Conservation (phyloP, 2,888 invertebrate species). For the Heterodera filipjevi region DNA sequence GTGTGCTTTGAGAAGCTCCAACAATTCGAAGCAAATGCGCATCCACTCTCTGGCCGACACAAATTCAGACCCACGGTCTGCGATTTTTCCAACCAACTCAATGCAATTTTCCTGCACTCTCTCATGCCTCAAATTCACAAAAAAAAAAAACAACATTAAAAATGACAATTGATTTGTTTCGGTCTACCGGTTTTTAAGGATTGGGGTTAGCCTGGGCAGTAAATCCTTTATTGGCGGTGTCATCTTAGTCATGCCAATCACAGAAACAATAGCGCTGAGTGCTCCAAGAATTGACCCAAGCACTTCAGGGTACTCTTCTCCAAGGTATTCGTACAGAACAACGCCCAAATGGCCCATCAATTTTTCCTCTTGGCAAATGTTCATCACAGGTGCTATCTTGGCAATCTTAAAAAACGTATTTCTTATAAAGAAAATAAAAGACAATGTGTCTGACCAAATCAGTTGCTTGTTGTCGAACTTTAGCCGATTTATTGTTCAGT, state of each 20-base stretch:
- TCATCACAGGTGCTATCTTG: slow-evolving; percentile 95
- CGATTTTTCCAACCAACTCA: slow-evolving; percentile 96
- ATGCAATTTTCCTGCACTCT: slow-evolving; percentile 99
- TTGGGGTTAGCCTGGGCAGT: slow-evolving; percentile 91
- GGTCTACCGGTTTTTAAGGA: slow-evolving; percentile 86
- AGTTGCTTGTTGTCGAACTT: slow-evolving; percentile 96
- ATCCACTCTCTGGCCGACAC: slow-evolving; percentile 99
- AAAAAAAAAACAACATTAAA: neutral
- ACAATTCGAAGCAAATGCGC: slow-evolving; percentile 96
- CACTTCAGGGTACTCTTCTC: slow-evolving; percentile 99
- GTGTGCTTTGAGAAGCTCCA: slow-evolving; percentile 95
- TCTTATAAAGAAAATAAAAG: slow-evolving; percentile 4
- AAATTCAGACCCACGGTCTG: slow-evolving; percentile 94
- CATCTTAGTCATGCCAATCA: slow-evolving; percentile 99
- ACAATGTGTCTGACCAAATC: slow-evolving; percentile 73
- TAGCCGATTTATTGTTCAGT: slow-evolving; percentile 98
- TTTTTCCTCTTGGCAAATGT: slow-evolving; percentile 99
- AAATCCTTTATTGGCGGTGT: slow-evolving; percentile 99
- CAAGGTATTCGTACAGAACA: slow-evolving; percentile 96
- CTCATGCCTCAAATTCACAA: slow-evolving; percentile 68
- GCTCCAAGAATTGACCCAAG: slow-evolving; percentile 96
- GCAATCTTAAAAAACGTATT: slow-evolving; percentile 73
- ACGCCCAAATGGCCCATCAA: slow-evolving; percentile 99
- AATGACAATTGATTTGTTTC: neutral
- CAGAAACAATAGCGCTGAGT: slow-evolving; percentile 97